phyloP scores from a whole-genome alignment of 2,888 invertebrate genomes.

The Pelosia muscerda region DNA sequence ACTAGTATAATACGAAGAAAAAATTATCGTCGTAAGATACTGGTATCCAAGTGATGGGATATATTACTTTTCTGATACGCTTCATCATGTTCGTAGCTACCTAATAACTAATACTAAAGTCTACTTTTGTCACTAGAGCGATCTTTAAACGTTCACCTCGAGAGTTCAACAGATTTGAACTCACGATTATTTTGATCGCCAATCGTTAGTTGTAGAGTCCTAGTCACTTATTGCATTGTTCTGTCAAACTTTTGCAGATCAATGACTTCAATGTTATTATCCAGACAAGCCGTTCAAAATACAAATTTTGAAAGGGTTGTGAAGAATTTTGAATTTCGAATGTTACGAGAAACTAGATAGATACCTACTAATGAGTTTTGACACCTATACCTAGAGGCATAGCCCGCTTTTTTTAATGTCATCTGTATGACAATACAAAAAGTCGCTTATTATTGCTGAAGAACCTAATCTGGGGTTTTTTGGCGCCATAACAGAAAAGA shows the following conservation, averaged over 20 bases:
- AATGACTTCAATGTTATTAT: not conserved
- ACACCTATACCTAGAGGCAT: not conserved
- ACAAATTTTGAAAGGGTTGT: too few species aligned
- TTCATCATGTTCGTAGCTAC: too few species aligned
- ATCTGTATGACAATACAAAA: too few species aligned
- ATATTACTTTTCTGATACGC: too few species aligned
- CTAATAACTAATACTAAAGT: not conserved
- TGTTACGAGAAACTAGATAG: not conserved
- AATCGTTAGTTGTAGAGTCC: not conserved
- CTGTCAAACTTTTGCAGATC: not conserved
- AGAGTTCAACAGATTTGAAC: constrained; percentile 18
- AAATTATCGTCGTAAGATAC: too few species aligned
- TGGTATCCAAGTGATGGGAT: too few species aligned
- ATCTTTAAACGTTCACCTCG: constrained; percentile 8
- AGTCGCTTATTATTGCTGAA: too few species aligned
- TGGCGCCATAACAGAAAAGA: too few species aligned
- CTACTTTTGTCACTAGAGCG: not conserved
- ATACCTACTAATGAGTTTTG: not conserved
- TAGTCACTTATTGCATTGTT: not conserved
- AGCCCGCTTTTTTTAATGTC: too few species aligned
- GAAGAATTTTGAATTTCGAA: not conserved
- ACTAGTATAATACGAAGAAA: too few species aligned
- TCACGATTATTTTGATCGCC: constrained; percentile 15
- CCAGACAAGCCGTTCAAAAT: too few species aligned
- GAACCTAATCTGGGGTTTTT: too few species aligned